phyloP scores from a whole-genome alignment of 2,888 invertebrate species.

The Oligia strigilis region DNA sequence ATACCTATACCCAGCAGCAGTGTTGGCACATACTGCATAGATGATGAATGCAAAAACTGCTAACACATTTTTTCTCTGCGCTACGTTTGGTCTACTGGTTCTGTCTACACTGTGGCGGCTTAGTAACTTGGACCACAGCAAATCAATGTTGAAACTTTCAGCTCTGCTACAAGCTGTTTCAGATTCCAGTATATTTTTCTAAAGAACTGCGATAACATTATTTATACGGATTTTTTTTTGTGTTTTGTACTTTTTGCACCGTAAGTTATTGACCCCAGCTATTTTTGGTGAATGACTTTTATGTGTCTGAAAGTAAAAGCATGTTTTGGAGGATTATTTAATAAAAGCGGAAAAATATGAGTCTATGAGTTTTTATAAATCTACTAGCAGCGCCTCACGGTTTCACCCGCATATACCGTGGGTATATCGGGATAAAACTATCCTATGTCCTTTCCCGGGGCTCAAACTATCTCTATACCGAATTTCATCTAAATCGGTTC shows the following conservation, averaged over 20 bases:
- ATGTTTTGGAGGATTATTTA: constrained; percentile 22
- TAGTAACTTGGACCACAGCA: constrained; percentile 32
- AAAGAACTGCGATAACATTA: constrained; percentile 25
- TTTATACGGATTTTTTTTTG: constrained; percentile 19
- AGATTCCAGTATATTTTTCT: constrained; percentile 42
- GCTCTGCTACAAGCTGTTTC: constrained; percentile 48
- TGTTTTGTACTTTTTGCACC: constrained; percentile 18
- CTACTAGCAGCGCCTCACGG: no score
- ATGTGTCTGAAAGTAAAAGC: constrained; percentile 36
- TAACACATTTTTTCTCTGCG: background rate
- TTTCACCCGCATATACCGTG: no score
- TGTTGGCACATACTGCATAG: background rate
- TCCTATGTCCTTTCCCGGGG: no score
- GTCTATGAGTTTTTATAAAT: background rate
- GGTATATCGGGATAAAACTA: no score
- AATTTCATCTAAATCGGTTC: no score
- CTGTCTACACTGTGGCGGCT: constrained; percentile 7
- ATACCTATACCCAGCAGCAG: background rate
- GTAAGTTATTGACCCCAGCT: constrained; percentile 34
- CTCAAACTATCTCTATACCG: no score
- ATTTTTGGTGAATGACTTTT: constrained; percentile 17
- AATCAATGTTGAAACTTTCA: constrained; percentile 56
- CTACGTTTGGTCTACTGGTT: constrained; percentile 13
- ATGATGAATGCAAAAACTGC: background rate
- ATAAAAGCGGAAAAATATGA: constrained; percentile 7